Evolutionary conservation across 2,888 invertebrate species (phyloP).

Genomic region (Drosophila robusta): DNA sequence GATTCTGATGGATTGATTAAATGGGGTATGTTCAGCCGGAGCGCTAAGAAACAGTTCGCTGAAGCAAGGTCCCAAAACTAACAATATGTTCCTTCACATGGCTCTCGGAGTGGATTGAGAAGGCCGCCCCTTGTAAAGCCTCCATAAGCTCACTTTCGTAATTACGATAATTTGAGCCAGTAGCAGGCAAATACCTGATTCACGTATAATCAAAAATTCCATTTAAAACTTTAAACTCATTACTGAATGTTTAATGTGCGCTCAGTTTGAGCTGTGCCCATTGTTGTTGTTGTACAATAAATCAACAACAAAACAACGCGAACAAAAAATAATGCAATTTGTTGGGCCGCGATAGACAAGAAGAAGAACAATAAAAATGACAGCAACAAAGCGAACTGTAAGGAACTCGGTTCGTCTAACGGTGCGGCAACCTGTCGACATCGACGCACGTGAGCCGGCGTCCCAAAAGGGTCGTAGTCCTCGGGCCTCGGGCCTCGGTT

Average conservation of each 20-base stretch:
- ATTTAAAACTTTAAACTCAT: constrained; percentile 80
- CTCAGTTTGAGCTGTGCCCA: constrained; percentile 46
- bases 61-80: constrained; percentile 8
- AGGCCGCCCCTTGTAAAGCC: no score
- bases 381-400: constrained; percentile 25
- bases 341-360: constrained; percentile 63
- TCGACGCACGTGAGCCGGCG: constrained; percentile 54
- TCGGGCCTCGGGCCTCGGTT: not conserved
- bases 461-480: constrained; percentile 74
- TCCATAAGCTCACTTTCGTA: constrained; percentile 39
- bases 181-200: constrained; percentile 25
- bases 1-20: constrained; percentile 62
- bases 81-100: not conserved
- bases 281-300: constrained; percentile 63
- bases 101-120: no score
- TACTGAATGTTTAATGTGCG: constrained; percentile 77
- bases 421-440: constrained; percentile 77
- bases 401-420: constrained; percentile 58
- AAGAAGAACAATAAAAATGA: constrained; percentile 31
- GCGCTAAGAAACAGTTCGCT: not conserved
- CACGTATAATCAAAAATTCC: constrained; percentile 72
- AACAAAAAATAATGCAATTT: constrained; percentile 64
- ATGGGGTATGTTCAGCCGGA: constrained; percentile 17
- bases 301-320: constrained; percentile 53
- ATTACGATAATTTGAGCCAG: constrained; percentile 56